Percentiles rank a stretch among this genome's conserved stretches.
These are phyloP conservation scores for Sebastolobus altivelis DNA, from an alignment of 2,797 vertebrate species.

Conservation along the genomic window DNA sequence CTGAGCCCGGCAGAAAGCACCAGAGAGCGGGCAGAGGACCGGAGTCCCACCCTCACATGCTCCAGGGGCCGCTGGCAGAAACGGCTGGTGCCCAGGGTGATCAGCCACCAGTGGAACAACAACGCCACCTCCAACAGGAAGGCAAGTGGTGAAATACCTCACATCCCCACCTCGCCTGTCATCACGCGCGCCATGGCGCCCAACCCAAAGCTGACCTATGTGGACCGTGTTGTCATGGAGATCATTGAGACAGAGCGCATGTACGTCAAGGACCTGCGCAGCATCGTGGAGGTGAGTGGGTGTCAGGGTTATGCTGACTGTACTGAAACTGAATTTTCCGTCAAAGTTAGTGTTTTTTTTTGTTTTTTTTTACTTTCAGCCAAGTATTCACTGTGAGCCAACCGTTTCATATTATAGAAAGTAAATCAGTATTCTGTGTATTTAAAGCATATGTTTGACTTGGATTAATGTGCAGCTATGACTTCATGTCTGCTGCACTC, in stretches of 20 bases:
- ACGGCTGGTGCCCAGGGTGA: slow-evolving; percentile 44
- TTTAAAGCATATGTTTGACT: slow-evolving; percentile 58
- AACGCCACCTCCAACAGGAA: slow-evolving; percentile 67
- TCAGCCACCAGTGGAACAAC: slow-evolving; percentile 78
- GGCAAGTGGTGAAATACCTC: slow-evolving; percentile 43
- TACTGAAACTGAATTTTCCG: slow-evolving; percentile 12
- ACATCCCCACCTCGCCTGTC: slow-evolving; percentile 80
- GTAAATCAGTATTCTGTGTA: slow-evolving; percentile 40
- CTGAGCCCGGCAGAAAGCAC: slow-evolving; percentile 76
- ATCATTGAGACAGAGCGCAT: slow-evolving; percentile 96
- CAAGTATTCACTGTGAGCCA: slow-evolving; percentile 53
- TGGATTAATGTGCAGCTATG: slow-evolving; percentile 57
- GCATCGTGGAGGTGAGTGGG: slow-evolving; percentile 94
- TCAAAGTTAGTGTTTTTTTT: slow-evolving; percentile 11
- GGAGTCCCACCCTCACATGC: slow-evolving; percentile 42
- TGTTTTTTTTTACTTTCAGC: background rate
- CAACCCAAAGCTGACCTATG: slow-evolving; percentile 90
- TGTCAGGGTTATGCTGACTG: slow-evolving; percentile 4
- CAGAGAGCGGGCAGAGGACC: slow-evolving; percentile 31
- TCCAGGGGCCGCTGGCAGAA: slow-evolving; percentile 53
- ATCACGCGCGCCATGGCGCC: slow-evolving; percentile 75
- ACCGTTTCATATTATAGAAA: slow-evolving; percentile 18
- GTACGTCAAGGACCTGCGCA: slow-evolving; percentile 93
- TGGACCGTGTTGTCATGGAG: slow-evolving; percentile 96
- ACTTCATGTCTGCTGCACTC: slow-evolving; percentile 66